Evolutionary conservation across 2,113 vertebrate species (phyloP), one percentile per base, ranked within the genome.

Genomic region (Cnemophilus loriae): DNA sequence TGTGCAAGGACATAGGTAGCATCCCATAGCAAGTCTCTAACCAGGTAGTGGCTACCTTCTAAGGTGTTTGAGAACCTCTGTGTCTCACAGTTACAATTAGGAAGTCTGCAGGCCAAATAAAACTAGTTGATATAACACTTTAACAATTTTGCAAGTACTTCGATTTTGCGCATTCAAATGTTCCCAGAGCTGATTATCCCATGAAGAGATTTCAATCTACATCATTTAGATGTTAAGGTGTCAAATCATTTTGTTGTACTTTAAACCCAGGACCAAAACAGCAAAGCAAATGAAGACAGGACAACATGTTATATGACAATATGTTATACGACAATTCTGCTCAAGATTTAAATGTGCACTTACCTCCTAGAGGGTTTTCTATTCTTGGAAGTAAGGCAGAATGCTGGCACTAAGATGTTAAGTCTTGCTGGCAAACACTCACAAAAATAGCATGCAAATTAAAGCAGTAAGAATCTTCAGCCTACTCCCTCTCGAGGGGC

Each of bases 1-100:
- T 30, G 81, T 80, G 70, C 67, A 71, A 80, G 53, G 47, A 83
- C 42, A 63, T 16, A 57, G 78, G 85, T 32, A 85, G 52, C 46
- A 90, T 52, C 39, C 73, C 60, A 23, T 37, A 83, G 60, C 24
- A 50, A 64, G 37, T 33, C 41, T 87, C 50, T 74, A 75, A 79
- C 10, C 42, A 86, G 68, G 37, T 37, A 75, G 13, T 52, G 64
- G 30, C 83, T 83, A 91, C 87, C 49, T 93, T 84, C n/a, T 78
- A 50, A 78, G 33, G 32, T 82, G 93, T 97, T 97, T 96, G 96
- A 96, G 96, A 97, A 96, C 96, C 96, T 97, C 95, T 92, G 89
- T 73, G 37, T 59, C 71, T 73, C 41, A n/a, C 44, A 55, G 42
- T 10, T 24, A 59, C 6, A 15, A 78, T 65, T 19, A 90, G 24